phyloP scores from a whole-genome alignment of 2,113 vertebrate genomes.

The Rafetus swinhoei region DNA sequence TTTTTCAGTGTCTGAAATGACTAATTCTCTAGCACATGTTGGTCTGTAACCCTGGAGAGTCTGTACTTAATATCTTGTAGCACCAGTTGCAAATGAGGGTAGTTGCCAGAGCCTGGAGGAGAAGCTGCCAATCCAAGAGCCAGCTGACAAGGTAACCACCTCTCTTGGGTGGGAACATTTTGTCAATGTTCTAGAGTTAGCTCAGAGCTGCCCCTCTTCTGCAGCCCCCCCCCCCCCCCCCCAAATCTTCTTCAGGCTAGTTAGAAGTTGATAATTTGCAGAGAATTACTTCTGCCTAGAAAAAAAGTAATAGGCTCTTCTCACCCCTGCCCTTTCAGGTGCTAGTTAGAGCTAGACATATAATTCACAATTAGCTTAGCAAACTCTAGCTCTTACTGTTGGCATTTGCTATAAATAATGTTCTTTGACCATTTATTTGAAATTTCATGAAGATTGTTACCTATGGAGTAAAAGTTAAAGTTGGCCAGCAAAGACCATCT shows the following conservation, averaged over 20 bases:
- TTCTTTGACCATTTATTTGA: neutral
- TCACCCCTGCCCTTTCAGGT: neutral
- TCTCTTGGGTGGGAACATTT: neutral
- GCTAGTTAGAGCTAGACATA: neutral
- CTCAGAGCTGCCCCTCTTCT: neutral
- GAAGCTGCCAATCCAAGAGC: conserved; percentile 85
- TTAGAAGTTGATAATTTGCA: neutral
- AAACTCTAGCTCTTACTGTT: neutral
- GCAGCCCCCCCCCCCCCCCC: no score
- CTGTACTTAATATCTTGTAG: conserved; percentile 56
- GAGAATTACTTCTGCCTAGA: no score
- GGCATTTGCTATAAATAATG: neutral
- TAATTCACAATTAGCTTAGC: neutral
- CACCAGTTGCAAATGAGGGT: conserved; percentile 82
- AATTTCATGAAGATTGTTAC: neutral
- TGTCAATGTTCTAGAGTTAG: neutral
- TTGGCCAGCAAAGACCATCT: neutral
- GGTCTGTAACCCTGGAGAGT: neutral
- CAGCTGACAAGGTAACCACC: conserved; percentile 81
- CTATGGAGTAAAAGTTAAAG: no score
- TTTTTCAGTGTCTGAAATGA: neutral
- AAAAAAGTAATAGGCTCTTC: no score
- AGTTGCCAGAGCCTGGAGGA: conserved; percentile 86
- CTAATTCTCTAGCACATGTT: neutral
- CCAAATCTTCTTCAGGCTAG: neutral